phyloP scores from a whole-genome alignment of 1,140 invertebrate genomes.

The Rhynchophorus ferrugineus region DNA sequence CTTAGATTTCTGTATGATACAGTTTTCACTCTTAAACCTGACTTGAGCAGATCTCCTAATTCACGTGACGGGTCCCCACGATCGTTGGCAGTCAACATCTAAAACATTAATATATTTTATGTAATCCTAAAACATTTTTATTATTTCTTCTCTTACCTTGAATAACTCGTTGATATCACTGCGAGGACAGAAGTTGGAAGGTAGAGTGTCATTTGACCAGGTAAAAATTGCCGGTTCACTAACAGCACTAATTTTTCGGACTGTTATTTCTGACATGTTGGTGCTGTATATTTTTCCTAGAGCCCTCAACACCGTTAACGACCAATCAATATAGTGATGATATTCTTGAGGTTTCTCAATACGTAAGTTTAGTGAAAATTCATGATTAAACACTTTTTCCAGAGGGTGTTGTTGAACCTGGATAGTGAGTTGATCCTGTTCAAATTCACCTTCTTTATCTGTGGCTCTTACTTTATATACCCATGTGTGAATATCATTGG shows the following conservation, averaged over 20 bases:
- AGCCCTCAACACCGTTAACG: conserved; percentile 59
- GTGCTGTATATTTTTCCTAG: conserved; percentile 62
- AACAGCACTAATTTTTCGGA: conserved; percentile 52
- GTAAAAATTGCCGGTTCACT: conserved; percentile 57
- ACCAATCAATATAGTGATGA: conserved; percentile 59
- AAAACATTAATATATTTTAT: conserved; percentile 14
- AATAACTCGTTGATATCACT: conserved; percentile 61
- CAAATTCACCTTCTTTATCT: conserved; percentile 64
- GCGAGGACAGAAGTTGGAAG: conserved; percentile 66
- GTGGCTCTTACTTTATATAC: conserved; percentile 68
- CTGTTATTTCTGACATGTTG: conserved; percentile 61
- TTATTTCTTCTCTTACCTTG: conserved; percentile 48
- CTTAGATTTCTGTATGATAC: conserved; percentile 55
- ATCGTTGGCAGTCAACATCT: conserved; percentile 52
- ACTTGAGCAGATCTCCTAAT: conserved; percentile 50
- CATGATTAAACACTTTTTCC: conserved; percentile 70
- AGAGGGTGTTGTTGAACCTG: conserved; percentile 74
- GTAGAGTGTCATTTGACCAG: conserved; percentile 84
- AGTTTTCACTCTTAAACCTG: conserved; percentile 54
- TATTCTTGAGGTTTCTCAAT: conserved; percentile 55
- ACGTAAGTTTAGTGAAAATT: conserved; percentile 64
- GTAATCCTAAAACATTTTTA: background rate
- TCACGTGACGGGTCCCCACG: conserved; percentile 48
- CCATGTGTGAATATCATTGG: conserved; percentile 78
- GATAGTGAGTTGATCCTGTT: conserved; percentile 55